Conservation (phyloP, 2,797 vertebrate species). For the Enteromius thamalakanensis region DNA sequence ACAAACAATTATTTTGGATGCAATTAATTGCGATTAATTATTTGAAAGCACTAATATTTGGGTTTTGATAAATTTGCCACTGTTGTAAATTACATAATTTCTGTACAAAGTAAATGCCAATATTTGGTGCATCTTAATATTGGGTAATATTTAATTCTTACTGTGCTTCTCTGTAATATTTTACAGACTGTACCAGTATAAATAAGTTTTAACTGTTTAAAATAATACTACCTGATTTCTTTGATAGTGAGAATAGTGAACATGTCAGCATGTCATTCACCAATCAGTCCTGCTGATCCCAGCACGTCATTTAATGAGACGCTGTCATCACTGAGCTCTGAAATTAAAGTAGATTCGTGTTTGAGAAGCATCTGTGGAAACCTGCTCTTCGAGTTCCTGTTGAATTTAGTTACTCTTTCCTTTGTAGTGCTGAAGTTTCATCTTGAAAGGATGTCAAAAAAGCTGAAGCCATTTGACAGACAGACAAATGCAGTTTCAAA, state of each 20-base stretch:
- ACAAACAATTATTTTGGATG: no score
- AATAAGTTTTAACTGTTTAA: neutral
- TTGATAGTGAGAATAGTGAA: neutral
- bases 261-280: no score
- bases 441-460: neutral
- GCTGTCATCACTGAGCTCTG: neutral
- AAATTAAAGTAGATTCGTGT: neutral
- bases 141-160: neutral
- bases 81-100: neutral
- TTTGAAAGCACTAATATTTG: neutral
- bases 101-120: neutral
- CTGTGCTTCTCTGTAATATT: neutral
- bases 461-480: neutral
- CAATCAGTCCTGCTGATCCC: neutral
- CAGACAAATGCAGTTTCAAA: neutral
- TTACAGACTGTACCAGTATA: neutral
- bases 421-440: neutral
- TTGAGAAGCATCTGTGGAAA: neutral
- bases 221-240: no score
- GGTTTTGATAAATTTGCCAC: neutral
- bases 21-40: no score
- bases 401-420: neutral
- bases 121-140: neutral
- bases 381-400: neutral
- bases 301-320: neutral